phyloP scores from a whole-genome alignment of 2,113 vertebrate species.

The Rostratula benghalensis region DNA sequence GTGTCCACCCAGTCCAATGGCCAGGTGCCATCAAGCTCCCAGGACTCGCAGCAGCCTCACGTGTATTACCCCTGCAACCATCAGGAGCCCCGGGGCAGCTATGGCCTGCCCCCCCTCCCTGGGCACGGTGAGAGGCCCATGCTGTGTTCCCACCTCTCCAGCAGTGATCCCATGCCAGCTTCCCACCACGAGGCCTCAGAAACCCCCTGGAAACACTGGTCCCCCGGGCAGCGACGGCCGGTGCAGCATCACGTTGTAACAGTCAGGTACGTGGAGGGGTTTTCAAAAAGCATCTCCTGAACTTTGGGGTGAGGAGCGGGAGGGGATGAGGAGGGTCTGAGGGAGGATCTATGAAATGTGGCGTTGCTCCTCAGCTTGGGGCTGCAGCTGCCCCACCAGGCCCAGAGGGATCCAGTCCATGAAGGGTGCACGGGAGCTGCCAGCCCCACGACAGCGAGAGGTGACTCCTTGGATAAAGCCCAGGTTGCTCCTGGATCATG shows the following conservation, averaged over 20 bases:
- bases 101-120: slow-evolving; percentile 52
- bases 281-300: background rate
- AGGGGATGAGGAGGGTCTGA: background rate
- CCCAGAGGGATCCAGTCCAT: accelerated
- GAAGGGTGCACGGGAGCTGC: background rate
- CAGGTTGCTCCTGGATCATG: background rate
- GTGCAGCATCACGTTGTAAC: slow-evolving; percentile 86
- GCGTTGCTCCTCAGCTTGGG: background rate
- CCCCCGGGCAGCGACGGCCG: slow-evolving; percentile 75
- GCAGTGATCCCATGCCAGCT: slow-evolving; percentile 67
- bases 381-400: background rate
- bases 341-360: background rate
- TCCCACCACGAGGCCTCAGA: slow-evolving; percentile 68
- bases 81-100: slow-evolving; percentile 68
- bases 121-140: slow-evolving; percentile 66
- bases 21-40: slow-evolving; percentile 60
- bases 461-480: background rate
- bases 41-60: slow-evolving; percentile 55
- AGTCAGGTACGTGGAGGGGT: slow-evolving; percentile 75
- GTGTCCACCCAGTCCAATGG: slow-evolving; percentile 70
- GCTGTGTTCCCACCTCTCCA: slow-evolving; percentile 75
- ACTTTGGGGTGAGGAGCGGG: background rate
- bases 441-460: background rate
- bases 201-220: slow-evolving; percentile 82
- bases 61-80: slow-evolving; percentile 58